phyloP scores from a whole-genome alignment of 2,797 vertebrate species.

The Pampus argenteus region DNA sequence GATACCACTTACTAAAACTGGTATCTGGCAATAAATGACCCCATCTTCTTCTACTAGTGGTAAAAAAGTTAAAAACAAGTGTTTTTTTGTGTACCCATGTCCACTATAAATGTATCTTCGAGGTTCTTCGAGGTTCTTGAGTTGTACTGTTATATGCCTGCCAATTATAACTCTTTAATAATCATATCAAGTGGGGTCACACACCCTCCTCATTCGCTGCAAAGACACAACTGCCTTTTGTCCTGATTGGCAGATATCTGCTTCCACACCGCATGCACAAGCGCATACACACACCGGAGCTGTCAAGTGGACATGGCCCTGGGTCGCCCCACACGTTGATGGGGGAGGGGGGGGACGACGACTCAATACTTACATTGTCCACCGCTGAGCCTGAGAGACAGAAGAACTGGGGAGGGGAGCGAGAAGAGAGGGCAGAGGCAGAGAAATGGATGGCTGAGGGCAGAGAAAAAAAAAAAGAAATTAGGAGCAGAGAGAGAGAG shows the following conservation, averaged over 20 bases:
- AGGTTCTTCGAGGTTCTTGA: no score
- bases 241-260: slow-evolving; percentile 28
- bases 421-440: slow-evolving; percentile 5
- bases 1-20: no score
- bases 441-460: slow-evolving; percentile 49
- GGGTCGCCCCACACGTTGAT: slow-evolving; percentile 46
- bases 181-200: background rate
- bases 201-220: background rate
- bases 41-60: no score
- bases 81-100: no score
- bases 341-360: slow-evolving; percentile 17
- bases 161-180: no score
- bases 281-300: slow-evolving; percentile 7
- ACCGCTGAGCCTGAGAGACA: slow-evolving; percentile 25
- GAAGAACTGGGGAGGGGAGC: background rate
- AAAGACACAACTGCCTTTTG: background rate
- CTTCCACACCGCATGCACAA: background rate
- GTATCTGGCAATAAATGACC: no score
- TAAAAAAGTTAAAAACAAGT: no score
- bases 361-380: slow-evolving; percentile 58
- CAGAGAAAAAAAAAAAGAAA: slow-evolving; percentile 48
- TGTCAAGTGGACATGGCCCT: slow-evolving; percentile 43
- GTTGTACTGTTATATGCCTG: no score
- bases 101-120: no score
- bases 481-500: slow-evolving; percentile 31